Evolutionary conservation across 2,113 vertebrate genomes (phyloP), one percentile per base, ranked within the genome.

Genomic region (Ophthalmolycus amberensis): DNA sequence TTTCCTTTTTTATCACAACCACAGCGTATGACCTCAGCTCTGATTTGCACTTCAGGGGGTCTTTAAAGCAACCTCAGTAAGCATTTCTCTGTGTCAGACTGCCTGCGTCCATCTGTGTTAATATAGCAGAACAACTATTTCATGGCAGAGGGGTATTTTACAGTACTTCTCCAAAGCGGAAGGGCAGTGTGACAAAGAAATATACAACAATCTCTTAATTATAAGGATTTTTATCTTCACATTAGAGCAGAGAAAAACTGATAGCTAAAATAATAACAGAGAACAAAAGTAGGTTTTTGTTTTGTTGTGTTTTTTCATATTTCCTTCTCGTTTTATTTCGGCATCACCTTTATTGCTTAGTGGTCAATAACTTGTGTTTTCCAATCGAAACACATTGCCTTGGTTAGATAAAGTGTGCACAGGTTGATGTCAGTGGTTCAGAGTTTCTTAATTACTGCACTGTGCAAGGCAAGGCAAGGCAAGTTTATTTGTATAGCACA

Each of bases 1-100:
- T 89, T 86, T 86, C 73, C 58, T 89, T 80, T 90, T 54, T 90
- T 92, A 88, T 89, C 80, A 67, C 78, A 86, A 63, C 75, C 63
- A 52, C 82, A 83, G 84, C 78, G 82, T 85, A 85, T 89, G 84
- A 90, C 77, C 80, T 88, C 60, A 79, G 79, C 79, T 90, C 71
- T 83, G 77, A 87, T 90, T 87, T 87, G 71, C 32, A 67, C 89
- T 83, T 80, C 67, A 79, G 85, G 86, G 85, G 52, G 76, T 84
- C 75, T 88, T 85, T 88, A 87, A 66, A 80, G 78, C 84, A 89
- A 86, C 85, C 72, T 88, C 83, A 70, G 62, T 75, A 72, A 85
- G 78, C 78, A 84, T 82, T 76, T 79, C 76, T 87, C 25, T 75
- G 58, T 80, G 79, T 87, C 60, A 60, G 68, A 80, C 85, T 75